Base-by-base conservation (phyloP, 1,140 invertebrate genomes). In the Drosophila sp. region DNA sequence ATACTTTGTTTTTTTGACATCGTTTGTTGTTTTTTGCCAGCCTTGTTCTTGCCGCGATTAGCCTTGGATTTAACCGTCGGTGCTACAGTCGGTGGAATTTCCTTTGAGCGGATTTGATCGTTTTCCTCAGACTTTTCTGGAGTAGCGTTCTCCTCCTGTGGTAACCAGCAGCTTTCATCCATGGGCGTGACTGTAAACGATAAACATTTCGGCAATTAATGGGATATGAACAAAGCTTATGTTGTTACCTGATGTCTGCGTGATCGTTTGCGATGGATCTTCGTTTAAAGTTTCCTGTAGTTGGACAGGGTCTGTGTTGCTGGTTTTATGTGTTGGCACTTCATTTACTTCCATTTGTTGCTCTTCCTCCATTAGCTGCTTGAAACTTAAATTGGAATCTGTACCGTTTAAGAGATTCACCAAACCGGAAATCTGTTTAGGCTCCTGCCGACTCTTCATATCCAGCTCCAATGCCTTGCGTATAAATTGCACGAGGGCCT, bases 381-480 rank as follows among this genome's bases (percentile, higher is more conserved):
- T 76, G 3, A 76, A 87, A 18, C 78, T 89, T 4, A 89, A 14
- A 1, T 27, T 45, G 0, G 45, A 32, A 8, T 57, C 16, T 0
- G 25, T 57, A 2, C 69, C 66, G 4, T 11, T 50, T 0, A 89
- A 8, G 46, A 80, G 56, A 27, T 51, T 54, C 25, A 46, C 9
- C 48, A 94, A 93, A 32, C 93, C 93, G 2, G 92, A 80, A 57
- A 89, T 90, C 50, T 90, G 74, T 54, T 92, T 78, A 11, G 63
- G 16, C 48, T 93, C 69, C 18, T 78, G 58, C 5, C 92, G 89
- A 3, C 58, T 92, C 78, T 94, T 92, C 58, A 94, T 93, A 93
- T 98, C 97, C 73, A 93, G 91, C 66, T 94, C 93, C 0, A 98
- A 93, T 25, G 93, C 93, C 50, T 94, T 93, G 91, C 96, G 96